These are phyloP conservation scores for Pangasius djambal DNA, from an alignment of 2,797 vertebrate species.

Conservation along the genomic window DNA sequence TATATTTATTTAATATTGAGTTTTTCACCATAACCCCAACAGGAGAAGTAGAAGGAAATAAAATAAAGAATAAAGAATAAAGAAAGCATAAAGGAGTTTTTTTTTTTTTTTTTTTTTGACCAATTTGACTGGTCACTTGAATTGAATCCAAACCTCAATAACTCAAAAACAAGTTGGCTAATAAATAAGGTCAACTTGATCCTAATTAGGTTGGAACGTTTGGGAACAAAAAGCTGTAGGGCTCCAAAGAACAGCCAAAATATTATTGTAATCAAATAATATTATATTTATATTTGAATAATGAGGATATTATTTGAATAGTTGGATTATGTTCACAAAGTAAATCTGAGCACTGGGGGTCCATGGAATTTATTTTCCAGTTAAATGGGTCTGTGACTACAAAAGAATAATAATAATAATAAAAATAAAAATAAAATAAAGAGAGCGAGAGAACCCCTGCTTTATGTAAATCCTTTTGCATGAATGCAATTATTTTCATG, in stretches of 20 bases:
- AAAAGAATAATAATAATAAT: background rate
- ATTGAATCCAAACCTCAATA: background rate
- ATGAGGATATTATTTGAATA: background rate
- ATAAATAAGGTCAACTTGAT: background rate
- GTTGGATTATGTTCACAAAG: slow-evolving; percentile 1
- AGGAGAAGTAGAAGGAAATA: background rate
- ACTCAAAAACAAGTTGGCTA: background rate
- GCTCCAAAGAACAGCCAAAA: background rate
- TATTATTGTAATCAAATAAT: background rate
- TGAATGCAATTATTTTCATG: background rate
- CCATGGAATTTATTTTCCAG: background rate
- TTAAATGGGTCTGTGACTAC: background rate
- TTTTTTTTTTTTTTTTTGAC: no score
- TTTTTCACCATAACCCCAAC: background rate
- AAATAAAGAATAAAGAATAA: no score
- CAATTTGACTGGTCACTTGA: background rate
- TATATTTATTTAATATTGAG: background rate
- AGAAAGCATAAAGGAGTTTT: background rate
- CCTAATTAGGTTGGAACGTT: background rate
- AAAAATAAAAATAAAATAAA: background rate
- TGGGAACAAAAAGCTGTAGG: background rate
- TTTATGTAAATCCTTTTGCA: background rate
- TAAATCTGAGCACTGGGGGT: background rate
- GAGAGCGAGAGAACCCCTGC: background rate
- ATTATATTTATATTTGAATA: background rate